A percentile compares a stretch with the other conserved stretches of the same genome.
Evolutionary conservation across 1,140 invertebrate species (phyloP).

Genomic region (Formica selysi): DNA sequence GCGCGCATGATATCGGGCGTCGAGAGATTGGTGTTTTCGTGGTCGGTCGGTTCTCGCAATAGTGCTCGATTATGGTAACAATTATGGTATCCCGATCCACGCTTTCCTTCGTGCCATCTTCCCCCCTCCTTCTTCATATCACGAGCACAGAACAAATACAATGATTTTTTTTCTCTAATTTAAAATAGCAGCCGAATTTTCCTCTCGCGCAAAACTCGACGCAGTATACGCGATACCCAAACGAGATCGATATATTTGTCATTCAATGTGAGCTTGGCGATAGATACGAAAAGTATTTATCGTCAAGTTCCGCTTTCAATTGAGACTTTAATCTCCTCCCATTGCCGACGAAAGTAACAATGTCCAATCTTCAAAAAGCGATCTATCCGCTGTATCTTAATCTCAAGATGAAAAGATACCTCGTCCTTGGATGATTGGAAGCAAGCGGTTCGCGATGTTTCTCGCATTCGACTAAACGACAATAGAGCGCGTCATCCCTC

Average conservation of each 20-base stretch:
- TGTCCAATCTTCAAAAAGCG: not conserved
- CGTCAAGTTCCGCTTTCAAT: not conserved
- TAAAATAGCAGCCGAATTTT: not conserved
- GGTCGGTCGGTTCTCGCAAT: conserved; percentile 8
- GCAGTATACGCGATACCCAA: not conserved
- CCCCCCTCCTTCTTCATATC: not conserved
- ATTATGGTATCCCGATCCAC: not conserved
- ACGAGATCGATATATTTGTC: not conserved
- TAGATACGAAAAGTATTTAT: not conserved
- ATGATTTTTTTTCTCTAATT: not conserved
- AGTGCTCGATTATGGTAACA: not conserved
- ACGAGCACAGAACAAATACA: not conserved
- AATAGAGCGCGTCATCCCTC: conserved; percentile 52
- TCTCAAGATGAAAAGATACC: conserved; percentile 21
- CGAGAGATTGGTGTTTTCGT: conserved; percentile 45
- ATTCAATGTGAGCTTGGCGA: not conserved
- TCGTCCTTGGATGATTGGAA: not conserved
- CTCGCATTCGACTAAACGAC: conserved; percentile 43
- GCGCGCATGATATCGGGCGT: not conserved
- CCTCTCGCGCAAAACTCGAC: not conserved
- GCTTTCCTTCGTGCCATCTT: not conserved
- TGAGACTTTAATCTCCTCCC: not conserved
- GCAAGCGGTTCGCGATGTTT: conserved; percentile 14
- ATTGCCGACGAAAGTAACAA: not conserved
- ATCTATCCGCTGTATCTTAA: not conserved